Evolutionary conservation across 2,797 vertebrate species (phyloP).

Genomic region (Amblyraja radiata): DNA sequence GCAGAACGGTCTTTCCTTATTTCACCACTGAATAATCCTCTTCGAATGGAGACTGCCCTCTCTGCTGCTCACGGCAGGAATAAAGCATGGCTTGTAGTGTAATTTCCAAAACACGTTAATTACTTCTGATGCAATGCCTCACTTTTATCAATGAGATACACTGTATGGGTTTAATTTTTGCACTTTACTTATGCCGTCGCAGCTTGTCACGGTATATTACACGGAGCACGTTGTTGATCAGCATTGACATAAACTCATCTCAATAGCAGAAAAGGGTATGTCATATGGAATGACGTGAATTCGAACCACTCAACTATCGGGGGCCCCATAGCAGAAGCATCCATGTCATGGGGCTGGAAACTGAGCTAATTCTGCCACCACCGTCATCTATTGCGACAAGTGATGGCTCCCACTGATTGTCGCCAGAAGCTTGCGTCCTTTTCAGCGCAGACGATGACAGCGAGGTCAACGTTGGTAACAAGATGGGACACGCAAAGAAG

Average conservation of each 20-base stretch:
- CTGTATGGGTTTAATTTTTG: background rate
- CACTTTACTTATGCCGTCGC: background rate
- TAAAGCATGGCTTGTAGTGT: background rate
- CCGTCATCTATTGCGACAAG: too few species aligned
- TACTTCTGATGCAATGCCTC: background rate
- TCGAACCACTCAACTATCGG: background rate
- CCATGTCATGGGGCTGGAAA: too few species aligned
- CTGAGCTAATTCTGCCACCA: too few species aligned
- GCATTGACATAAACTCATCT: background rate
- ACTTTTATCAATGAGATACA: background rate
- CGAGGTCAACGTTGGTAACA: too few species aligned
- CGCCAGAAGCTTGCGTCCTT: too few species aligned
- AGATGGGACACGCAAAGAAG: too few species aligned
- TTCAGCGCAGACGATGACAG: too few species aligned
- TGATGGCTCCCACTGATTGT: too few species aligned
- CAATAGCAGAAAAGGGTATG: background rate
- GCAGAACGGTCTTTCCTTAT: constrained; percentile 19
- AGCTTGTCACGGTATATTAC: constrained; percentile 4
- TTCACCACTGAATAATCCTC: constrained; percentile 22
- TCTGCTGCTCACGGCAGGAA: background rate
- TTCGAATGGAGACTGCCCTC: background rate
- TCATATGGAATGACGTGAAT: background rate
- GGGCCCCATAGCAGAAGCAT: too few species aligned
- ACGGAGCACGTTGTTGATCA: background rate
- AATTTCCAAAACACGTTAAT: background rate